Percentiles rank a stretch among this genome's conserved stretches.
These are phyloP conservation scores for Sorex araneus DNA, from an alignment of 2,113 vertebrate genomes.

Conservation along the genomic window DNA sequence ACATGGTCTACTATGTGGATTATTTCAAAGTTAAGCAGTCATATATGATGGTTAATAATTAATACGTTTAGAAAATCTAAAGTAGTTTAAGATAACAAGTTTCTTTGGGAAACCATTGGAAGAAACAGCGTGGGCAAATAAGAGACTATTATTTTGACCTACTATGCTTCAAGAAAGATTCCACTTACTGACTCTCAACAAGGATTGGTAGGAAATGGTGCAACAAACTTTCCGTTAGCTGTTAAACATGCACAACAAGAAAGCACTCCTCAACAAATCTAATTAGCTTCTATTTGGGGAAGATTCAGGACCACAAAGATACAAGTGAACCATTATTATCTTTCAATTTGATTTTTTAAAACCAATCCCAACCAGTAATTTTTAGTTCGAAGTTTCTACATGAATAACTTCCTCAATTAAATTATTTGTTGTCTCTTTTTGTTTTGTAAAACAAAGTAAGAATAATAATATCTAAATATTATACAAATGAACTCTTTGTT, in stretches of 20 bases:
- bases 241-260: neutral
- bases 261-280: neutral
- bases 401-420: neutral
- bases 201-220: neutral
- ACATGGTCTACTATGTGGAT: neutral
- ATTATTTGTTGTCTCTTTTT: constrained; percentile 12
- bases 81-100: neutral
- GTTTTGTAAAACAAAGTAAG: neutral
- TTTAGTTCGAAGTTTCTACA: neutral
- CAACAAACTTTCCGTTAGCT: neutral
- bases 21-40: constrained; percentile 6
- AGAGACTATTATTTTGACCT: neutral
- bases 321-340: neutral
- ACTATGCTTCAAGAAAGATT: neutral
- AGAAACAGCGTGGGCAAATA: neutral
- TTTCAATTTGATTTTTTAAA: neutral
- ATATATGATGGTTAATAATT: too few species aligned
- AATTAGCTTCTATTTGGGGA: neutral
- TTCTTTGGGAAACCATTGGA: neutral
- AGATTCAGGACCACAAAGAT: neutral
- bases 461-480: neutral
- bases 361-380: neutral
- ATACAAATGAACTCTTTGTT: neutral
- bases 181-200: neutral
- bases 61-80: neutral